These are phyloP conservation scores for Eulemur coronatus DNA, from an alignment of 2,797 vertebrate genomes.

Conservation along the genomic window DNA sequence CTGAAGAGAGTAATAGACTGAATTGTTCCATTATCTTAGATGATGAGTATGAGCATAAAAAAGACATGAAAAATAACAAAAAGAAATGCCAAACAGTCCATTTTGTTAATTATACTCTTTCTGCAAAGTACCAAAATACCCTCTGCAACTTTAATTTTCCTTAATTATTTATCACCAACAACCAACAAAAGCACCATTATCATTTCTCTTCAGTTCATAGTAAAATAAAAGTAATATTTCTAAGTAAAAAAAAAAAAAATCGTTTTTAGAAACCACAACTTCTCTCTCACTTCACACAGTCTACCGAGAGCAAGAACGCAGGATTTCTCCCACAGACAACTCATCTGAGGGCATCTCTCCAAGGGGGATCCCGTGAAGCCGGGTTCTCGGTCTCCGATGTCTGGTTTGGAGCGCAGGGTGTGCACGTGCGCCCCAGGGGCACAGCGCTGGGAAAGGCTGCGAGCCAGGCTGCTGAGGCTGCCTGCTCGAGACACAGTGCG, in stretches of 20 bases:
- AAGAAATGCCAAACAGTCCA: neutral
- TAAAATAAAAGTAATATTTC: neutral
- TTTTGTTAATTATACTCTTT: neutral
- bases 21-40: neutral
- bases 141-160: neutral
- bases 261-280: neutral
- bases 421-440: accelerated
- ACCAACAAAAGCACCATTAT: neutral
- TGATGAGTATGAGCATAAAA: neutral
- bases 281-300: neutral
- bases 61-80: neutral
- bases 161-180: conserved; percentile 12
- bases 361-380: neutral
- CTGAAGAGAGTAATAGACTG: neutral
- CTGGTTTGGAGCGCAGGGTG: neutral
- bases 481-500: accelerated
- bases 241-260: neutral
- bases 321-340: accelerated
- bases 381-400: neutral
- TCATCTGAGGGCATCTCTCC: neutral
- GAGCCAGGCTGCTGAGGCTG: accelerated
- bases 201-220: neutral
- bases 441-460: neutral
- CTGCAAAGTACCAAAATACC: neutral
- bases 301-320: neutral